phyloP scores from a whole-genome alignment of 2,113 vertebrate genomes.

The Stegostoma tigrinum region DNA sequence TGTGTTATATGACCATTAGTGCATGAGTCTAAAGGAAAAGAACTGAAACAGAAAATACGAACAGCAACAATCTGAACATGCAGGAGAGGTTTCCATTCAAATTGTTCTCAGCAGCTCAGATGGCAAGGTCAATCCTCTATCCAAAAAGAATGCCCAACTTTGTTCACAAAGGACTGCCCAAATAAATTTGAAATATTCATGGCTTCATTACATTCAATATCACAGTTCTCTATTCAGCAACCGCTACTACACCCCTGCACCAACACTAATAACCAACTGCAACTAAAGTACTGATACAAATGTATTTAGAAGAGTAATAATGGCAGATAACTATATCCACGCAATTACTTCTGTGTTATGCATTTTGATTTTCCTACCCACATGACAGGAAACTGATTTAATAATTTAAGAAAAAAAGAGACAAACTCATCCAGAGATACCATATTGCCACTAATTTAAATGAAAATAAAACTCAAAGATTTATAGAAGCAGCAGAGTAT shows the following conservation, averaged over 20 bases:
- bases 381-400: not conserved
- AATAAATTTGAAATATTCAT: not conserved
- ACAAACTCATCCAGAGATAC: not conserved
- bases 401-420: constrained; percentile 9
- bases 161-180: not conserved
- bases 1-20: not conserved
- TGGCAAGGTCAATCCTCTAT: not conserved
- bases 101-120: not conserved
- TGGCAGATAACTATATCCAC: not conserved
- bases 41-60: not conserved
- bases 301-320: not conserved
- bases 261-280: not conserved
- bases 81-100: not conserved
- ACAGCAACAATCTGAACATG: not conserved
- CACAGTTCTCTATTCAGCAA: not conserved
- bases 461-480: not conserved
- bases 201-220: not conserved
- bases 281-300: not conserved
- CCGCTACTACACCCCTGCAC: not conserved
- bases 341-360: not conserved
- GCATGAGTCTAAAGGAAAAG: not conserved
- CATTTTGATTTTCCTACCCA: not conserved
- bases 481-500: not conserved
- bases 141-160: not conserved
- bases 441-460: not conserved